Evolutionary conservation across 2,113 vertebrate species (phyloP).

Genomic region (Xerus inauris): DNA sequence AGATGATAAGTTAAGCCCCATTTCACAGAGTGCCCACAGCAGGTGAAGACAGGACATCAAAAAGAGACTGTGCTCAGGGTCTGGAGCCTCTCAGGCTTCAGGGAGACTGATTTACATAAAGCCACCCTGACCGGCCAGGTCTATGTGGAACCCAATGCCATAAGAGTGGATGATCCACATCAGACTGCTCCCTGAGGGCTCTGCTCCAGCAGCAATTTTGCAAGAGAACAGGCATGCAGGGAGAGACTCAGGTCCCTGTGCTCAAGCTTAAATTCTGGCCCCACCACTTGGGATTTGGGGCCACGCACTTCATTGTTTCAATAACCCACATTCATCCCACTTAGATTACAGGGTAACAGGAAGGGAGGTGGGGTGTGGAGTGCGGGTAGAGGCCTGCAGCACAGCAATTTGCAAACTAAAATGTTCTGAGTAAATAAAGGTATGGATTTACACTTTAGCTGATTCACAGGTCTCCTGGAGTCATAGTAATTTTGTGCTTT

Average conservation of each 20-base stretch:
- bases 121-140: fast-evolving
- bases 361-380: neutral
- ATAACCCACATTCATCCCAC: neutral
- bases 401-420: neutral
- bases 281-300: neutral
- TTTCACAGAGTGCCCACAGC: neutral
- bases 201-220: no score
- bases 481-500: neutral
- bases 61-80: neutral
- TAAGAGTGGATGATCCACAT: fast-evolving
- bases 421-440: constrained; percentile 35
- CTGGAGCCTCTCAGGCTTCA: neutral
- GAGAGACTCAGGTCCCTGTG: neutral
- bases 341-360: neutral
- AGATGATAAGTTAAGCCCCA: neutral
- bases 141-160: fast-evolving
- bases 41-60: fast-evolving
- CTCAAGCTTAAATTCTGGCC: neutral
- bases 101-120: neutral
- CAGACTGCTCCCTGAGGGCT: neutral
- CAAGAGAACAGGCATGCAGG: neutral
- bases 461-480: neutral
- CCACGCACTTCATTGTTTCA: neutral
- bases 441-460: neutral
- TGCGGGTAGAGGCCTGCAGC: neutral